Percentiles rank a stretch among this genome's conserved stretches.
Conservation (phyloP, 2,797 vertebrate genomes). For the Kryptopterus vitreolus region DNA sequence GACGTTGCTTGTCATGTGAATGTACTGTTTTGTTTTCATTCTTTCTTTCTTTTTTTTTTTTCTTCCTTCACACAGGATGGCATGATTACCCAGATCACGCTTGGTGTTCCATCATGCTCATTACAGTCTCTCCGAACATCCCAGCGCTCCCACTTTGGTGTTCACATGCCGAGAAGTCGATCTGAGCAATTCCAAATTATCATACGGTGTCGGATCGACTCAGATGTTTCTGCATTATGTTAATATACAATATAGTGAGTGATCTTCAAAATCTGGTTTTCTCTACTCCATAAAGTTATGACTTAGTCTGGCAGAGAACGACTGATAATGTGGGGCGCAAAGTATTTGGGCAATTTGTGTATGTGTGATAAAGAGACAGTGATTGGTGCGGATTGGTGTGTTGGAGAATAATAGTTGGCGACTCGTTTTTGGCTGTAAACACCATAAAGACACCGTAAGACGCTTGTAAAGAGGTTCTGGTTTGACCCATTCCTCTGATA, state of each 20-base stretch:
- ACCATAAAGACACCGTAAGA: too few species aligned
- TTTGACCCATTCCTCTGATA: too few species aligned
- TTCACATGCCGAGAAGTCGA: not conserved
- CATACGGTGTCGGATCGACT: not conserved
- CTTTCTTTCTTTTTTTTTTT: not conserved
- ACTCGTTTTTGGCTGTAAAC: too few species aligned
- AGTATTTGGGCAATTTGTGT: not conserved
- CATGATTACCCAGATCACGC: not conserved
- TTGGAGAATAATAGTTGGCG: too few species aligned
- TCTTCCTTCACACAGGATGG: not conserved
- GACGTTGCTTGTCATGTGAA: too few species aligned
- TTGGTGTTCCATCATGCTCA: not conserved
- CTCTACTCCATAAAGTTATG: not conserved
- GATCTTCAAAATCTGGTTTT: not conserved
- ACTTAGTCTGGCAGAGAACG: not conserved
- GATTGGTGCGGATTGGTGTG: too few species aligned
- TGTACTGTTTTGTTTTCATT: too few species aligned
- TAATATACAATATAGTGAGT: not conserved
- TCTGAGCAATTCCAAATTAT: not conserved
- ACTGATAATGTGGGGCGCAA: conserved; percentile 1
- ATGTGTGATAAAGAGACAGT: too few species aligned
- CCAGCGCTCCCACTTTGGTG: not conserved
- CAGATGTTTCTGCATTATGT: not conserved
- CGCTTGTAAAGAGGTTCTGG: too few species aligned
- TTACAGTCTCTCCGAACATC: not conserved